Evolutionary conservation across 2,888 invertebrate species (phyloP).

Genomic region (Myopa testacea): DNA sequence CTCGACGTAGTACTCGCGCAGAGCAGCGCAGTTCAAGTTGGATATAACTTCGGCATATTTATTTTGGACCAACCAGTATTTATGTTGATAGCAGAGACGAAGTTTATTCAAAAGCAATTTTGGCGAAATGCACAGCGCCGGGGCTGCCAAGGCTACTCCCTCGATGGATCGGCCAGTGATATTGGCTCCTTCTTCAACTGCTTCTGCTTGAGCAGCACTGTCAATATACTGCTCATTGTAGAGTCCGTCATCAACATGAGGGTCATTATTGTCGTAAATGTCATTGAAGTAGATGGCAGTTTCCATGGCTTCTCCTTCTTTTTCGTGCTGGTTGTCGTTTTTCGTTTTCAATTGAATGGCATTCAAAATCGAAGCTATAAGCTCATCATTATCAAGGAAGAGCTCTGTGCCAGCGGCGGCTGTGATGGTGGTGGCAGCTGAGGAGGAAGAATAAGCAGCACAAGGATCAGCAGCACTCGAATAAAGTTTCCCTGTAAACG

Average conservation of each 20-base stretch:
- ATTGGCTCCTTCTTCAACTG: slow-evolving; percentile 32
- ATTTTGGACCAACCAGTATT: slow-evolving; percentile 70
- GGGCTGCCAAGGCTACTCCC: not conserved
- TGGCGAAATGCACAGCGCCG: slow-evolving; percentile 60
- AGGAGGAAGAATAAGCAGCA: not conserved
- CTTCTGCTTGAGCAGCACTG: slow-evolving; percentile 32
- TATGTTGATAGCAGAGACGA: slow-evolving; percentile 67
- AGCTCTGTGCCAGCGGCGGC: slow-evolving; percentile 28
- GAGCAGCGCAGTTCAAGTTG: slow-evolving; percentile 66
- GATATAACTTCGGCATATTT: slow-evolving; percentile 69
- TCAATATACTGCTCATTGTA: slow-evolving; percentile 22
- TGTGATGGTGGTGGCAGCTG: not conserved
- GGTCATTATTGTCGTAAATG: slow-evolving; percentile 32
- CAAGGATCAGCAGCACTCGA: slow-evolving; percentile 22
- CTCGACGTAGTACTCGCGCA: slow-evolving; percentile 65
- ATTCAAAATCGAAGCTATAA: slow-evolving; percentile 66
- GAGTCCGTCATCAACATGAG: slow-evolving; percentile 23
- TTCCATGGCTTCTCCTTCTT: slow-evolving; percentile 36
- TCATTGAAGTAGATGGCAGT: slow-evolving; percentile 31
- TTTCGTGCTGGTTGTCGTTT: slow-evolving; percentile 44
- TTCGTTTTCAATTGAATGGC: slow-evolving; percentile 65
- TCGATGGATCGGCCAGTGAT: not conserved
- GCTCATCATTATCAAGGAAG: slow-evolving; percentile 66
- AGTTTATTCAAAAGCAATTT: slow-evolving; percentile 68
- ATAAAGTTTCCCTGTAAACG: slow-evolving; percentile 27